These are phyloP conservation scores for Papilio polyxenes DNA, from an alignment of 1,140 invertebrate species.

Conservation along the genomic window DNA sequence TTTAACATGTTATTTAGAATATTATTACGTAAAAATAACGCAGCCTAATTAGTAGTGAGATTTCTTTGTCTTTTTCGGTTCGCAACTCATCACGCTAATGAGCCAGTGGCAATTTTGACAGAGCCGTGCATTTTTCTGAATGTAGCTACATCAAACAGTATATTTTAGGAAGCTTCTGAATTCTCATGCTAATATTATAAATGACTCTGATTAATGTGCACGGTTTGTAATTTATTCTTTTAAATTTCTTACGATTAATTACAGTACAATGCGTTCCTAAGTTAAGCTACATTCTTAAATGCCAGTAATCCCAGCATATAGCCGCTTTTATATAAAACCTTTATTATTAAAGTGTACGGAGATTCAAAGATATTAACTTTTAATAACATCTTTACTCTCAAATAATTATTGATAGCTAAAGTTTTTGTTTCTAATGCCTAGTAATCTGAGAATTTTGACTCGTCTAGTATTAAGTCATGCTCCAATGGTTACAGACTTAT, in stretches of 20 bases:
- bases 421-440: not conserved
- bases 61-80: conserved; percentile 16
- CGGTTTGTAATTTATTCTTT: not conserved
- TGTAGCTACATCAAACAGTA: not conserved
- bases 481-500: not conserved
- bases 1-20: not conserved
- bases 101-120: not conserved
- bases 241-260: not conserved
- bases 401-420: not conserved
- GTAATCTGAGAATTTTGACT: not conserved
- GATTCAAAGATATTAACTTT: not conserved
- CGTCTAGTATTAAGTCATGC: not conserved
- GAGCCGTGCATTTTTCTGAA: not conserved
- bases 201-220: not conserved
- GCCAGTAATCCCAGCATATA: not conserved
- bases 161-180: not conserved
- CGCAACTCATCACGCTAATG: conserved; percentile 6
- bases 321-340: not conserved
- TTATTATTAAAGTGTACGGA: not conserved
- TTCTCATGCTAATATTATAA: conserved; percentile 17
- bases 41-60: conserved; percentile 16
- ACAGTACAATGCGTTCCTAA: not conserved
- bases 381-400: not conserved
- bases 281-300: not conserved
- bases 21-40: conserved; percentile 5